Conservation (phyloP, 1,140 invertebrate genomes). For the Drosophila eugracilis region DNA sequence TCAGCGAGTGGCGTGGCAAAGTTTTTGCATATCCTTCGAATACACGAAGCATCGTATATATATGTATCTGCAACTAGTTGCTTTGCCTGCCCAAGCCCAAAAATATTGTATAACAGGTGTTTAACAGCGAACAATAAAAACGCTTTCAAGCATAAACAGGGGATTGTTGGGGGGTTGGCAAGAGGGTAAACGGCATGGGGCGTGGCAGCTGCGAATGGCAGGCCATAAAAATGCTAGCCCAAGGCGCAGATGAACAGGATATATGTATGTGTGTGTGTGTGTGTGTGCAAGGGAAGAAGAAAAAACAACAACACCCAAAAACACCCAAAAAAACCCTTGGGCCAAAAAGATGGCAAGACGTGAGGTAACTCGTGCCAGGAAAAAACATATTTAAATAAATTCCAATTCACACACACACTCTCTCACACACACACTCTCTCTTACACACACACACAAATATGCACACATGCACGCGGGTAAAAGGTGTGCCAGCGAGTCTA, state of each 20-base stretch:
- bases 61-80: constrained; percentile 30
- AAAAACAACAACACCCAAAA: constrained; percentile 5
- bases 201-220: constrained; percentile 72
- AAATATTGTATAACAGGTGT: constrained; percentile 75
- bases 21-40: constrained; percentile 10
- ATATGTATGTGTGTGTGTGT: background rate
- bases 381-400: constrained; percentile 81
- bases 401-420: constrained; percentile 58
- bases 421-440: no score
- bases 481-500: constrained; percentile 7
- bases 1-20: background rate
- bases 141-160: constrained; percentile 50
- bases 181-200: no score
- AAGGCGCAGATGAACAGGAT: constrained; percentile 42
- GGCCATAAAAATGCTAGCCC: constrained; percentile 74
- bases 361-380: constrained; percentile 12
- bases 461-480: constrained; percentile 12
- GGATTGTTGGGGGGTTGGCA: constrained; percentile 14
- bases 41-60: no score
- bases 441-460: no score
- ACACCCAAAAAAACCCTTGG: background rate
- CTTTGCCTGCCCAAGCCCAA: background rate
- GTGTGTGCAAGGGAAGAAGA: background rate
- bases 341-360: background rate
- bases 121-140: constrained; percentile 79